Evolutionary conservation across 2,888 invertebrate genomes (phyloP).

Genomic region (Andrena dorsata): DNA sequence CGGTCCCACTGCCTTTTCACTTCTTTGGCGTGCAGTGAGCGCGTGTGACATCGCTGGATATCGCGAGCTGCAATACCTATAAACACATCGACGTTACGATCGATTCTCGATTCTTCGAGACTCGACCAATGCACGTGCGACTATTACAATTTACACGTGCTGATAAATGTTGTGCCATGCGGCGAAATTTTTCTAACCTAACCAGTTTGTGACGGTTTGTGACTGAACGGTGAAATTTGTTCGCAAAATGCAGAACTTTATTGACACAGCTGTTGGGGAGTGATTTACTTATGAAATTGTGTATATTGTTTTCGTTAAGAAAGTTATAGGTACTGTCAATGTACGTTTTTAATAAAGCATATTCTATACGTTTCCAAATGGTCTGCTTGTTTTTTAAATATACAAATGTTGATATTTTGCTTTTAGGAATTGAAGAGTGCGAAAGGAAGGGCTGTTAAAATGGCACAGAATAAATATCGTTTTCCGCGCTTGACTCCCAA

Average conservation of each 20-base stretch:
- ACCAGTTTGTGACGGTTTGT: neutral
- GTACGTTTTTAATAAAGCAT: neutral
- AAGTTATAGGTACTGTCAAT: neutral
- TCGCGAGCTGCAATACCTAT: neutral
- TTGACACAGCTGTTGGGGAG: slow-evolving; percentile 2
- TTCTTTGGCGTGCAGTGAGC: neutral
- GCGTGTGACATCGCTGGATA: neutral
- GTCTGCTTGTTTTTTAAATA: neutral
- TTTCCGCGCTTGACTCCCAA: slow-evolving; percentile 62
- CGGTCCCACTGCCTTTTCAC: neutral
- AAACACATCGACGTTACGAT: slow-evolving; percentile 36
- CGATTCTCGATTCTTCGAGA: slow-evolving; percentile 27
- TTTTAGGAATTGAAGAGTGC: neutral
- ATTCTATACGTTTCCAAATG: neutral
- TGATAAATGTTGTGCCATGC: neutral
- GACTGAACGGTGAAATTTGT: neutral
- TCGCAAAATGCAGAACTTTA: neutral
- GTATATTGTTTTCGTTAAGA: neutral
- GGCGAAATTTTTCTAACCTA: slow-evolving; percentile 29
- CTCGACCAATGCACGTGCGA: neutral
- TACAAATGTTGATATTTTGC: neutral
- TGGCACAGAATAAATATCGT: slow-evolving; percentile 27
- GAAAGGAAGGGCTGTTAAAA: slow-evolving; percentile 5
- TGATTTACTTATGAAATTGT: neutral
- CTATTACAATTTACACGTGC: neutral